phyloP scores from a whole-genome alignment of 2,797 vertebrate genomes.

The Spatula clypeata region DNA sequence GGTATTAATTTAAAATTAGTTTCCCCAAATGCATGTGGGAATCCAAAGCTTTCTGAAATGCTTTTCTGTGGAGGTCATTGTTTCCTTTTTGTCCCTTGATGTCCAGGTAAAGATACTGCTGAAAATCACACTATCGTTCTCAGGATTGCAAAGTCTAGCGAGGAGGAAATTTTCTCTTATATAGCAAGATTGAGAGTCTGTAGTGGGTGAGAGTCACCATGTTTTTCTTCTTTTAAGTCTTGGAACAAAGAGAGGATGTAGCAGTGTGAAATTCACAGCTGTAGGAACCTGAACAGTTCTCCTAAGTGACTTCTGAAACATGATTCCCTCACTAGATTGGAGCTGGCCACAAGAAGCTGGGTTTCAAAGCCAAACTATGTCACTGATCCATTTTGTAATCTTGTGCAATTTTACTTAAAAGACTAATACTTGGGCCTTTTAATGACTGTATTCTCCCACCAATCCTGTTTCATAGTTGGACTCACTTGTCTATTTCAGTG shows the following conservation, averaged over 20 bases:
- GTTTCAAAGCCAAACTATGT: not conserved
- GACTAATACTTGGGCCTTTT: not conserved
- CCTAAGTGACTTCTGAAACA: not conserved
- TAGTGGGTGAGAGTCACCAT: not conserved
- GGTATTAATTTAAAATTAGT: not conserved
- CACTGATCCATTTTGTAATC: not conserved
- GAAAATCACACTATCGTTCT: not conserved
- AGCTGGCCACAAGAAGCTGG: not conserved
- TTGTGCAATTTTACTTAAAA: not conserved
- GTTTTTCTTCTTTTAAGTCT: not conserved
- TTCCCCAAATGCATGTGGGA: not conserved
- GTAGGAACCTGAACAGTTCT: not conserved
- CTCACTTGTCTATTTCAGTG: not conserved
- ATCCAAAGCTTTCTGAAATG: not conserved
- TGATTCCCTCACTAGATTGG: not conserved
- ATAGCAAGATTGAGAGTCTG: not conserved
- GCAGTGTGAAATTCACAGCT: not conserved
- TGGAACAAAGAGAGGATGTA: not conserved
- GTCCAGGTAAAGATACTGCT: not conserved
- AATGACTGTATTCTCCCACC: not conserved
- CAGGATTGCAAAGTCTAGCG: not conserved
- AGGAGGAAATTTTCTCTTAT: not conserved
- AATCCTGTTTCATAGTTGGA: not conserved
- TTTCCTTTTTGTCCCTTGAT: constrained; percentile 5
- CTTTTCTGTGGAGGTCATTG: not conserved